Evolutionary conservation across 2,113 vertebrate genomes (phyloP), one percentile per base, ranked within the genome.

Genomic region (Donacobius atricapilla): DNA sequence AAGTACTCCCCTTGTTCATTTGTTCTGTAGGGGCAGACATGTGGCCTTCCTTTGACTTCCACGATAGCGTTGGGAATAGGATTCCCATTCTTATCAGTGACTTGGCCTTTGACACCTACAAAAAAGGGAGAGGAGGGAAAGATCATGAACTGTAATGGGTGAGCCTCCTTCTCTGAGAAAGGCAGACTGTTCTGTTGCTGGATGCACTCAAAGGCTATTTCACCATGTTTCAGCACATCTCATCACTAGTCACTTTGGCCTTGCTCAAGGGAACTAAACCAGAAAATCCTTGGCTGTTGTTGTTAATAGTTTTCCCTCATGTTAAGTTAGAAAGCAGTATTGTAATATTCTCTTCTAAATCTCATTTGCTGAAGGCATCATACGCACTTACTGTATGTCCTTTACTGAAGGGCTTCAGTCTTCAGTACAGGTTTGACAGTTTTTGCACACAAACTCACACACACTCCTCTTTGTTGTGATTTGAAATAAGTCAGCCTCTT

Each of bases 81-180:
- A 64, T 91, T 81, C 25, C 98, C 97, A 2, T 97, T 93, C 18
- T 89, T 75, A 69, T 99, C 97, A 25, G 98, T 96, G 85, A 99
- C 99, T 86, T 98, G 99, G 44, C 99, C 99, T 96, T 99, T 99
- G 82, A 99, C 93, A 79, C 99, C 99, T 99, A 28, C 28, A 51
- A 53, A 31, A 91, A 58, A 76, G 27, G 30, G 30, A 66, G 56
- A 66, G 58, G 23, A 78, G 68, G 42, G 89, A 89, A 93, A 48
- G 70, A 48, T 89, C 27, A 53, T 8, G 30, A 24, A 4, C 10
- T 27, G 4, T 23, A 17, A 4, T 10, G 40, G 23, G 40, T 33
- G n/a, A 90, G 33, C 27, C 8, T 27, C 53, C 31, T 68, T 9
- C 39, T 44, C 56, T 1, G 7, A 60, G 40, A 15, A 56, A 45